These are phyloP conservation scores for Lasioglossum morio DNA, from an alignment of 2,888 invertebrate genomes.

Conservation along the genomic window DNA sequence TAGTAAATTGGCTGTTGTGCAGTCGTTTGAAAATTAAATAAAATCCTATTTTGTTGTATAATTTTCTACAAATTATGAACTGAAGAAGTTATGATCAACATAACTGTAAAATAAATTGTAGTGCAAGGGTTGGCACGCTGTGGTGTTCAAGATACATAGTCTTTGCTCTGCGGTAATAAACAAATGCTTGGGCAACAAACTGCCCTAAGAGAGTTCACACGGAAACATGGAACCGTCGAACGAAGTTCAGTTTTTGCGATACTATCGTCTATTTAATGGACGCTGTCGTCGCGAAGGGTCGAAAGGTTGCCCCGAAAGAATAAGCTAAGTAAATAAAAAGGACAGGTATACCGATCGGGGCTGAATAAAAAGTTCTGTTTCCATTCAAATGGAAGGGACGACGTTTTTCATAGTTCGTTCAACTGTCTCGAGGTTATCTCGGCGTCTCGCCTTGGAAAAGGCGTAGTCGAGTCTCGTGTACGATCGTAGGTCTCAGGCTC, in stretches of 20 bases:
- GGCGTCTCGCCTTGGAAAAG: background rate
- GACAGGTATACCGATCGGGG: background rate
- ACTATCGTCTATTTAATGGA: background rate
- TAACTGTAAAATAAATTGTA: too few species aligned
- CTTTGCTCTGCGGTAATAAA: background rate
- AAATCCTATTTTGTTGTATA: too few species aligned
- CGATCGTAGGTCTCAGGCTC: background rate
- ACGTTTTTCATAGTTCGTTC: background rate
- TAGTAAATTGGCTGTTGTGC: too few species aligned
- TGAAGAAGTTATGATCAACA: too few species aligned
- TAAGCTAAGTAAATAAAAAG: background rate
- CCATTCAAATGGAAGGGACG: slow-evolving; percentile 1
- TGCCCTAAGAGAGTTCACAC: background rate
- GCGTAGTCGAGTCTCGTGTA: too few species aligned
- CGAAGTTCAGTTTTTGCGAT: background rate
- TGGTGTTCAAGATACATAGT: background rate
- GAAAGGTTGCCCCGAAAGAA: background rate
- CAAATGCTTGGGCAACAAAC: background rate
- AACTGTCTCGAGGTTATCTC: background rate
- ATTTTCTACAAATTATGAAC: too few species aligned
- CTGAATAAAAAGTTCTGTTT: background rate
- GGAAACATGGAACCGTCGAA: background rate
- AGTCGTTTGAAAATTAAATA: too few species aligned
- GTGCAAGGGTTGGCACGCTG: background rate
- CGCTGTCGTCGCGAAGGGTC: background rate